phyloP scores from a whole-genome alignment of 1,140 invertebrate genomes.

The Eriocheir sinensis region DNA sequence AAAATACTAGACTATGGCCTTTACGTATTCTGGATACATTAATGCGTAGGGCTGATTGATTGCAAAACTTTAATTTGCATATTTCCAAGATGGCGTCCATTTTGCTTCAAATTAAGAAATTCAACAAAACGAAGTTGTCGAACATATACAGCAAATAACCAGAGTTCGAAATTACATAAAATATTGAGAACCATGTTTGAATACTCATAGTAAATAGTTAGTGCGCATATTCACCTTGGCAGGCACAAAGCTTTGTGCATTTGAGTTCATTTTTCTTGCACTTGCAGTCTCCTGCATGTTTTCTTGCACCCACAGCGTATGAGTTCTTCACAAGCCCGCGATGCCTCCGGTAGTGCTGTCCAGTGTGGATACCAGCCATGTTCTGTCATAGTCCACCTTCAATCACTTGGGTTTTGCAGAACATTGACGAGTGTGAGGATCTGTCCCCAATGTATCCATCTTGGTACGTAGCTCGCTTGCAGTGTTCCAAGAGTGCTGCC shows the following conservation, averaged over 20 bases:
- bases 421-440: not conserved
- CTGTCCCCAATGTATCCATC: not conserved
- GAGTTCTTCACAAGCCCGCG: no score
- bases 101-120: slow-evolving; percentile 32
- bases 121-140: no score
- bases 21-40: no score
- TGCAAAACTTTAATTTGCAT: no score
- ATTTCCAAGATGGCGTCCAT: not conserved
- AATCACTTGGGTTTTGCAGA: slow-evolving; percentile 19
- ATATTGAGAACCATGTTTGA: not conserved
- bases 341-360: not conserved
- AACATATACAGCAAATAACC: no score
- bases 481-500: not conserved
- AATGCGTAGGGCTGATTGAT: no score
- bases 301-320: slow-evolving; percentile 32
- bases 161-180: no score
- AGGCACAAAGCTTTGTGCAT: not conserved
- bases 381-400: slow-evolving; percentile 19
- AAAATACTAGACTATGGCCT: no score
- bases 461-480: not conserved
- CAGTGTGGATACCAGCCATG: not conserved
- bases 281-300: not conserved
- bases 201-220: not conserved
- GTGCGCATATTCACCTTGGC: not conserved
- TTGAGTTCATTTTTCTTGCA: slow-evolving; percentile 2